Evolutionary conservation across 2,113 vertebrate genomes (phyloP), one percentile per base, ranked within the genome.

Genomic region (Oceanites oceanicus): DNA sequence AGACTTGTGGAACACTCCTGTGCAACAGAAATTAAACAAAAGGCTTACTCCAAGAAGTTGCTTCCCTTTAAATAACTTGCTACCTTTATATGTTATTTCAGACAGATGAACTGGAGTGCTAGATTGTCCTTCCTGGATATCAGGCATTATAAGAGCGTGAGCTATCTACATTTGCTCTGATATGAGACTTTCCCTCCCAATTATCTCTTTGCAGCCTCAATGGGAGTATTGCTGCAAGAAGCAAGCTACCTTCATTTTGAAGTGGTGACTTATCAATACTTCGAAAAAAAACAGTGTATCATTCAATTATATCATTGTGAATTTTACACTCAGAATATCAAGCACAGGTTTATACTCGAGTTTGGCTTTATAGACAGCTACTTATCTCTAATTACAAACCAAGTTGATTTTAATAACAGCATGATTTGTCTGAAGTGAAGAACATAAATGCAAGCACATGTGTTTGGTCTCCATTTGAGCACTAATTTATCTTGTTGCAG

Each of bases 221-320:
- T 27, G 40, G 34, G n/a, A 81, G 22, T 34, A 90, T 18, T 72
- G 53, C 58, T 85, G 53, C 65, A 78, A 88, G 81, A 34, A 78
- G 34, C 49, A 81, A 72, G 29, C 12, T 55, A 68, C 71, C 66
- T 90, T 91, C 5, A 0, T 52, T 77, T 92, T 77, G 56, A 93
- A 88, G 76, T 13, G 9, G 50, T 89, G 68, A 72, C 27, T 94
- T 84, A 67, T 4, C 65, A 42, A 76, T 52, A 92, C 38, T 88
- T 75, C 0, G 0, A 63, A 56, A 65, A 65, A 21, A 21, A 4
- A 0, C 27, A 85, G 38, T 4, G 62, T n/a, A n/a, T n/a, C n/a
- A n/a, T n/a, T 29, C 63, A 38, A 52, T 77, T 56, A 62, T 19
- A 71, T 59, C 53, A 86, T 38, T 81, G 38, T 55, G 56, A 89